A percentile compares a stretch with the other conserved stretches of the same genome.
Evolutionary conservation across 2,113 vertebrate genomes (phyloP).

Genomic region (Etia nguti): DNA sequence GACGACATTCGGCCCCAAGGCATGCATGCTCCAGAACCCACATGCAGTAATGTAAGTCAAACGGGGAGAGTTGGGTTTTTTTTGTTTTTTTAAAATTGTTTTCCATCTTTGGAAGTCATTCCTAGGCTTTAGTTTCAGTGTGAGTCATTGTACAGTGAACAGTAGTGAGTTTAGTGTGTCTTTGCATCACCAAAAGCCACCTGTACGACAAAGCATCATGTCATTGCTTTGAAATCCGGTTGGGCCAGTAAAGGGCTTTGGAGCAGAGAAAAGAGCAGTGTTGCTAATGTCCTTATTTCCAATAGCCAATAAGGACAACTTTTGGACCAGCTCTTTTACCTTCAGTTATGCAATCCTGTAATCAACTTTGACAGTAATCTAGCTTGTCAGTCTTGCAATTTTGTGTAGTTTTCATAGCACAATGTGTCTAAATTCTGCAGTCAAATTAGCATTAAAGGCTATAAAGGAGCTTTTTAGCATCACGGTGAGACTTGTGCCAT

Average conservation of each 20-base stretch:
- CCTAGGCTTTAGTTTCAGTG: background rate
- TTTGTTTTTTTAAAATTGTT: no score
- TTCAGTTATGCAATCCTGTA: background rate
- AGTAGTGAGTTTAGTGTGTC: background rate
- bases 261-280: background rate
- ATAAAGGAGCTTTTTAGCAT: background rate
- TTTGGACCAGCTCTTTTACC: background rate
- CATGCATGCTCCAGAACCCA: slow-evolving; percentile 94
- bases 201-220: background rate
- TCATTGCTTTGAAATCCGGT: background rate
- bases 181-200: background rate
- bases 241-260: background rate
- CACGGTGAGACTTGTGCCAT: background rate
- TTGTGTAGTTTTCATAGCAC: background rate
- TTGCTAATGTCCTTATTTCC: background rate
- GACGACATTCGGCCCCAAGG: slow-evolving; percentile 97
- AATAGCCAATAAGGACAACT: background rate
- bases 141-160: background rate
- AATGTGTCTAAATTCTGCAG: background rate
- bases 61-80: background rate
- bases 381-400: background rate
- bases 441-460: background rate
- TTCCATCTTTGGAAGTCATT: background rate
- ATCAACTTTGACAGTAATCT: background rate
- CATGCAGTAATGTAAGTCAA: slow-evolving; percentile 87